phyloP scores from a whole-genome alignment of 1,140 invertebrate species.

The Drosophila funebris region DNA sequence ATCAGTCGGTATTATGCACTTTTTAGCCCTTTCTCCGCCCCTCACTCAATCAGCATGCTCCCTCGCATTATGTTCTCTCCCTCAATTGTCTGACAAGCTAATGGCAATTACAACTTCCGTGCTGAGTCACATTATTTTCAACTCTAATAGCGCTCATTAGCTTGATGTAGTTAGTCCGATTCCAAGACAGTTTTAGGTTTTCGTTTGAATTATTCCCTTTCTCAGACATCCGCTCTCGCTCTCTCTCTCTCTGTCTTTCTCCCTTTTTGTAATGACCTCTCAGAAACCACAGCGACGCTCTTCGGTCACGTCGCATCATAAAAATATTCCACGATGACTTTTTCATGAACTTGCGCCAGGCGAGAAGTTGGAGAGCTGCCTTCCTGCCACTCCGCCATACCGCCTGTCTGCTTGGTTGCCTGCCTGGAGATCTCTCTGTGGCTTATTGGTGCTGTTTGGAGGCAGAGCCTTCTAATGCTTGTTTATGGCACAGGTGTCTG shows the following conservation, averaged over 20 bases:
- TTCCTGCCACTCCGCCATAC: neutral
- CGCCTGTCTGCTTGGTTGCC: neutral
- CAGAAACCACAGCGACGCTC: conserved; percentile 2
- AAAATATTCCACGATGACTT: conserved; percentile 46
- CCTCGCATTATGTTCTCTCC: neutral
- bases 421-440: neutral
- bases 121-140: conserved; percentile 51
- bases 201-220: neutral
- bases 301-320: conserved; percentile 59
- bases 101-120: conserved; percentile 70
- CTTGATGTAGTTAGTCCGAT: conserved; percentile 39
- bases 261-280: neutral
- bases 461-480: conserved; percentile 39
- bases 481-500: conserved; percentile 56
- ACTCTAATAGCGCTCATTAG: conserved; percentile 60
- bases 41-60: neutral
- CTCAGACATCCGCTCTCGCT: neutral
- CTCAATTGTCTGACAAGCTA: conserved; percentile 11
- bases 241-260: neutral
- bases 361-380: neutral
- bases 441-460: neutral
- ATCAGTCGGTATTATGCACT: conserved; percentile 32
- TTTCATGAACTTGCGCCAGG: conserved; percentile 24
- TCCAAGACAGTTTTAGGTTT: neutral
- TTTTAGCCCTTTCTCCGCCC: neutral